phyloP scores from a whole-genome alignment of 2,113 vertebrate genomes.

The Mastomys coucha region DNA sequence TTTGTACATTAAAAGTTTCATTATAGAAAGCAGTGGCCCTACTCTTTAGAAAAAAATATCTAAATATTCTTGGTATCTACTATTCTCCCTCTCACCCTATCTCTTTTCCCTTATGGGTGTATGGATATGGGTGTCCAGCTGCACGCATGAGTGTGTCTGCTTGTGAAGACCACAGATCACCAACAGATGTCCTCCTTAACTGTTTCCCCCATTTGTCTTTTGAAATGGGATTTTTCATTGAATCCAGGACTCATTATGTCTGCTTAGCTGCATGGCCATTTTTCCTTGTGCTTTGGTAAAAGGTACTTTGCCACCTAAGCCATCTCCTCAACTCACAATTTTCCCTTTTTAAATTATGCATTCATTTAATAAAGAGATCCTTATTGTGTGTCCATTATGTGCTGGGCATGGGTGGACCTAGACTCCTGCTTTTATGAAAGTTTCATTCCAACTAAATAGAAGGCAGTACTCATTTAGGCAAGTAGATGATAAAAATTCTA shows the following conservation, averaged over 20 bases:
- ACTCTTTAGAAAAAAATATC: background rate
- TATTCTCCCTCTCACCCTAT: no score
- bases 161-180: background rate
- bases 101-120: background rate
- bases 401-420: background rate
- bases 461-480: background rate
- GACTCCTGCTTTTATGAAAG: background rate
- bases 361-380: background rate
- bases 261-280: background rate
- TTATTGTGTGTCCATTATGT: background rate
- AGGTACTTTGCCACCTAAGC: background rate
- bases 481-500: constrained; percentile 19
- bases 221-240: background rate
- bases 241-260: background rate
- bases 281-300: background rate
- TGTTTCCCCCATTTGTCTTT: background rate
- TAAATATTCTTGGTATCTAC: background rate
- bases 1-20: background rate
- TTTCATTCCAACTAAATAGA: background rate
- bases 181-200: background rate
- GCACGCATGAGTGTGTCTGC: background rate
- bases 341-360: constrained; percentile 39
- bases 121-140: background rate
- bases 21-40: background rate
- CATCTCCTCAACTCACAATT: background rate